These are phyloP conservation scores for Parus major DNA, from an alignment of 2,113 vertebrate species.

Conservation along the genomic window DNA sequence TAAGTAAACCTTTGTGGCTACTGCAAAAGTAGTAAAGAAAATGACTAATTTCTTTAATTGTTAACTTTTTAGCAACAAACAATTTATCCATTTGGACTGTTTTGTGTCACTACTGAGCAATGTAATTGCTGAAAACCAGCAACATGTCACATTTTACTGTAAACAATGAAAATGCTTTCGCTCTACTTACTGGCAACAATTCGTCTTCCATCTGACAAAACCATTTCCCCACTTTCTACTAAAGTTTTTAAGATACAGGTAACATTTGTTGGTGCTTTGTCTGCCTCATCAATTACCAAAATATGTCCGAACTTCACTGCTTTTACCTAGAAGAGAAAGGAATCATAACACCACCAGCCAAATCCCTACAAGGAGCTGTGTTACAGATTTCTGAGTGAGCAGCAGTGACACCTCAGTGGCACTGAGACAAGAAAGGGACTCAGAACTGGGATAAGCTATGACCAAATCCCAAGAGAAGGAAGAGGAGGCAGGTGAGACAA, in stretches of 20 bases:
- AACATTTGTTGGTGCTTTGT: conserved; percentile 97
- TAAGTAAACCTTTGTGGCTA: not conserved
- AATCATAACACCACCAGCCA: not conserved
- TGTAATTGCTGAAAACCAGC: not conserved
- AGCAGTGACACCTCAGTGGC: rapidly evolving
- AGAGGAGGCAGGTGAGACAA: not conserved
- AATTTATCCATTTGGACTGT: not conserved
- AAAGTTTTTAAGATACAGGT: conserved; percentile 97
- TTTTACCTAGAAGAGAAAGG: conserved; percentile 84
- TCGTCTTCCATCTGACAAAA: conserved; percentile 91
- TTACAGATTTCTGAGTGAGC: not conserved
- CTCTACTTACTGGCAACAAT: conserved; percentile 87
- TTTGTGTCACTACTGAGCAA: not conserved
- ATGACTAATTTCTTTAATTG: not conserved
- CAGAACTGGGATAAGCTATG: not conserved
- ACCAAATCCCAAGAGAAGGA: not conserved
- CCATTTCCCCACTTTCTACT: conserved; percentile 97
- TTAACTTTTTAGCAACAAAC: not conserved
- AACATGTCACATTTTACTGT: not conserved
- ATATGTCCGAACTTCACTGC: conserved; percentile 91
- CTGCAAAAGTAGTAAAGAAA: not conserved
- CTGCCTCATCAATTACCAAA: conserved; percentile 94
- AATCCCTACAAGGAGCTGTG: not conserved
- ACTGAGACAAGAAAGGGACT: not conserved
- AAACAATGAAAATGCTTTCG: not conserved